phyloP scores from a whole-genome alignment of 2,888 invertebrate species.

The Synanthedon andrenaeformis region DNA sequence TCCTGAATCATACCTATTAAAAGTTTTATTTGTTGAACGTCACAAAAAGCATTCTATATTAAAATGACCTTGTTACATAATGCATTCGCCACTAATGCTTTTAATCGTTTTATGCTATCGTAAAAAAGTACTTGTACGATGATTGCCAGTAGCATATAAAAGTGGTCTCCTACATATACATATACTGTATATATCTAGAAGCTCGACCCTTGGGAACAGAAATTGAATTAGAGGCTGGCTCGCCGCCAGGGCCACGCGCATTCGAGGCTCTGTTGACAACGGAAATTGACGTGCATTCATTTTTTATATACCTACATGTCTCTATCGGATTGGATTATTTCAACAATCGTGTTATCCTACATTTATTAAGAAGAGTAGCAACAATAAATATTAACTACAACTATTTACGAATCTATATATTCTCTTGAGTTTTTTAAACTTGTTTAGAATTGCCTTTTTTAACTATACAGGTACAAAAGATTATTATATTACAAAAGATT shows the following conservation, averaged over 20 bases:
- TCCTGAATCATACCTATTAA: no score
- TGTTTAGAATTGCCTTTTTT: no score
- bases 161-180: not conserved
- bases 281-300: conserved; percentile 15
- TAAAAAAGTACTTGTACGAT: conserved; percentile 5
- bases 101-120: conserved; percentile 32
- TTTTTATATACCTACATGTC: not conserved
- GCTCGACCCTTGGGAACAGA: conserved; percentile 17
- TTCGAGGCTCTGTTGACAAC: conserved; percentile 22
- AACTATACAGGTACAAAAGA: no score
- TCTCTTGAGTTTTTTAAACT: no score
- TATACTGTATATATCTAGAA: no score
- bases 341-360: no score
- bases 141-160: conserved; percentile 8
- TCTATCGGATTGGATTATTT: not conserved
- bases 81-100: conserved; percentile 31
- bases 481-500: no score
- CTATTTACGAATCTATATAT: no score
- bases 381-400: no score
- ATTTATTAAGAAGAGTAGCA: no score
- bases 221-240: conserved; percentile 48
- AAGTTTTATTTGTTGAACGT: no score
- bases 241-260: conserved; percentile 22
- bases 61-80: conserved; percentile 8
- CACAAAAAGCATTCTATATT: no score